phyloP scores from a whole-genome alignment of 2,888 invertebrate genomes.

The Cyrtodaria siliqua region DNA sequence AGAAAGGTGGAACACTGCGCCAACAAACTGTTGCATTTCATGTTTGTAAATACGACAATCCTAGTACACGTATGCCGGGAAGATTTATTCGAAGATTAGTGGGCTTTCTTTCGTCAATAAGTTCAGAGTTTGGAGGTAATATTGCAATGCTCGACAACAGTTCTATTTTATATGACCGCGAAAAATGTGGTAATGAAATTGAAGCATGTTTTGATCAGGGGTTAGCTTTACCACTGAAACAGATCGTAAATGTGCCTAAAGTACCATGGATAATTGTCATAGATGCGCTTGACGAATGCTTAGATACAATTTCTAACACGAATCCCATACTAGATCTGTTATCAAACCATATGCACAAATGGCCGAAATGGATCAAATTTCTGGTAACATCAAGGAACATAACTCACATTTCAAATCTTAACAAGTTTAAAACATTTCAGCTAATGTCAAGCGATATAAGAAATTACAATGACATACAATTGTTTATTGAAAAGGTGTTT shows the following conservation, averaged over 20 bases:
- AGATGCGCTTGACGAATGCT: slow-evolving; percentile 38
- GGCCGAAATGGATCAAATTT: slow-evolving; percentile 36
- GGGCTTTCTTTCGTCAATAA: slow-evolving; percentile 29
- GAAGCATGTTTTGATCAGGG: slow-evolving; percentile 42
- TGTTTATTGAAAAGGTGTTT: not conserved
- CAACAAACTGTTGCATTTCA: slow-evolving; percentile 17
- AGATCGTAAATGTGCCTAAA: not conserved
- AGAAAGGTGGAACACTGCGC: not conserved
- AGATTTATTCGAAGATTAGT: slow-evolving; percentile 26
- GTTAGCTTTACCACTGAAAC: slow-evolving; percentile 11
- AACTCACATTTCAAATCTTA: not conserved
- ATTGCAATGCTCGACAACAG: slow-evolving; percentile 10
- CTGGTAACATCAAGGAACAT: slow-evolving; percentile 22
- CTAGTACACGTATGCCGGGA: slow-evolving; percentile 7
- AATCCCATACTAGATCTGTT: slow-evolving; percentile 10
- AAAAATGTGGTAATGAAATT: slow-evolving; percentile 17
- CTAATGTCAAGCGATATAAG: not conserved
- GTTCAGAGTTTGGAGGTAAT: slow-evolving; percentile 31
- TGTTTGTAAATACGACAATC: slow-evolving; percentile 35
- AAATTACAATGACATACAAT: slow-evolving; percentile 2
- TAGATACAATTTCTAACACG: not conserved
- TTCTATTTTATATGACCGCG: slow-evolving; percentile 13
- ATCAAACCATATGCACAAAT: not conserved
- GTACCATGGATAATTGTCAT: slow-evolving; percentile 9
- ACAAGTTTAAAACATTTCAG: not conserved